Percentiles rank a stretch among this genome's conserved stretches.
Conservation (phyloP, 2,797 vertebrate species). For the Sphenopsis melanotis region DNA sequence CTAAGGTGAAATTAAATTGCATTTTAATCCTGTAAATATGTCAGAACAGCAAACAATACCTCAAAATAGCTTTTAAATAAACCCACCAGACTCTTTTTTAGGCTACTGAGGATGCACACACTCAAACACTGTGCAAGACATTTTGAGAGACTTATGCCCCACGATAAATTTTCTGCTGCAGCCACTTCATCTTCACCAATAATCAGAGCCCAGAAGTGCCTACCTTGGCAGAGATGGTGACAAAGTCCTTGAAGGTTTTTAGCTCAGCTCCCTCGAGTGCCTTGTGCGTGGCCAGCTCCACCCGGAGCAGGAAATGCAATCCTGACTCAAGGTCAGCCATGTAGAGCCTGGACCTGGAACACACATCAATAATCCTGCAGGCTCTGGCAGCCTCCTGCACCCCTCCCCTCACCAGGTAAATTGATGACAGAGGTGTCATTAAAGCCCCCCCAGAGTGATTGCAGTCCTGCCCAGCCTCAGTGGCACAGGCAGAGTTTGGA, state of each 20-base stretch:
- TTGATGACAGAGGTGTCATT: not conserved
- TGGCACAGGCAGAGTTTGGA: not conserved
- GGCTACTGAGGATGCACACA: not conserved
- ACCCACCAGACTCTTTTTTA: not conserved
- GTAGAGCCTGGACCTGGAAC: slow-evolving; percentile 84
- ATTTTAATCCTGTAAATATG: not conserved
- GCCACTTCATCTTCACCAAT: not conserved
- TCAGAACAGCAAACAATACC: not conserved
- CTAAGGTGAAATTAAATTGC: not conserved
- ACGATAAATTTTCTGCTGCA: not conserved
- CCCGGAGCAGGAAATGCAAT: slow-evolving; percentile 89
- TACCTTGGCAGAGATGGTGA: slow-evolving; percentile 89
- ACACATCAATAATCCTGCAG: not conserved
- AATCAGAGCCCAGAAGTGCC: not conserved
- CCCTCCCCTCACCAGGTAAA: not conserved
- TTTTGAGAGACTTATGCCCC: not conserved
- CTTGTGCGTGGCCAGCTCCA: slow-evolving; percentile 87
- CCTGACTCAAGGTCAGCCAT: slow-evolving; percentile 90
- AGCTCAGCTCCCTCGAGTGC: slow-evolving; percentile 86
- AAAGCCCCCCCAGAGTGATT: not conserved
- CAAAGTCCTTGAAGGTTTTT: slow-evolving; percentile 85
- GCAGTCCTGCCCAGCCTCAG: not conserved
- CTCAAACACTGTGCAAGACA: not conserved
- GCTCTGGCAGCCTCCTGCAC: not conserved
- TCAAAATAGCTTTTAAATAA: not conserved